Evolutionary conservation across 2,113 vertebrate genomes (phyloP).

Genomic region (Chaetodon trifascialis): DNA sequence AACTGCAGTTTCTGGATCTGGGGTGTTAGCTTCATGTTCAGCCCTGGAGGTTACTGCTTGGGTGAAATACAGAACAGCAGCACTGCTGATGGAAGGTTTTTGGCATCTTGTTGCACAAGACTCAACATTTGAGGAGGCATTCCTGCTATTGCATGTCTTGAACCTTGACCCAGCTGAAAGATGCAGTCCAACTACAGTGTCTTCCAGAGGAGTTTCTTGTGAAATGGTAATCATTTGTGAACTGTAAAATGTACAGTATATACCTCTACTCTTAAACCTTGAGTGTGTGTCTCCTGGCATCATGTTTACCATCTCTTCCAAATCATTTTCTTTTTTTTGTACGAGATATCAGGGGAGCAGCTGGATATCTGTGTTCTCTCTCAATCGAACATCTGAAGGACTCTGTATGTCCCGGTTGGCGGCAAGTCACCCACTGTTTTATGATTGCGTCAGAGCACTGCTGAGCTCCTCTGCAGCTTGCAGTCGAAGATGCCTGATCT

Average conservation of each 20-base stretch:
- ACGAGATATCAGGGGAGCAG: constrained; percentile 43
- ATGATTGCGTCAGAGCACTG: constrained; percentile 29
- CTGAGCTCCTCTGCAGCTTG: constrained; percentile 28
- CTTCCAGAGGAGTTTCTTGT: constrained; percentile 17
- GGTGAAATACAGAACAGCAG: not conserved
- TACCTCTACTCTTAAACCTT: not conserved
- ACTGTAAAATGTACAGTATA: constrained; percentile 3
- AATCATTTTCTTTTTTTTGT: constrained; percentile 33
- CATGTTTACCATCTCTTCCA: constrained; percentile 23
- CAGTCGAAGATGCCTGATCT: constrained; percentile 11
- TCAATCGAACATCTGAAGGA: constrained; percentile 53
- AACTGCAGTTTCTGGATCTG: no score
- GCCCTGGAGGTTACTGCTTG: no score
- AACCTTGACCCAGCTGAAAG: not conserved
- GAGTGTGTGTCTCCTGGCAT: constrained; percentile 19
- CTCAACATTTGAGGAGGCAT: not conserved
- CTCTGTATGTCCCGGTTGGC: constrained; percentile 47
- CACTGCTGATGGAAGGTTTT: not conserved
- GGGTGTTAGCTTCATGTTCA: no score
- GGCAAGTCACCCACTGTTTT: constrained; percentile 52
- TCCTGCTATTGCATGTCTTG: not conserved
- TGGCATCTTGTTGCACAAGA: not conserved
- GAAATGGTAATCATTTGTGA: constrained; percentile 3
- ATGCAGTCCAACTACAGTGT: not conserved
- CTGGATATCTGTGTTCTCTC: constrained; percentile 57